Evolutionary conservation across 2,113 vertebrate genomes (phyloP), one percentile per base, ranked within the genome.

Genomic region (Rhineura floridana): DNA sequence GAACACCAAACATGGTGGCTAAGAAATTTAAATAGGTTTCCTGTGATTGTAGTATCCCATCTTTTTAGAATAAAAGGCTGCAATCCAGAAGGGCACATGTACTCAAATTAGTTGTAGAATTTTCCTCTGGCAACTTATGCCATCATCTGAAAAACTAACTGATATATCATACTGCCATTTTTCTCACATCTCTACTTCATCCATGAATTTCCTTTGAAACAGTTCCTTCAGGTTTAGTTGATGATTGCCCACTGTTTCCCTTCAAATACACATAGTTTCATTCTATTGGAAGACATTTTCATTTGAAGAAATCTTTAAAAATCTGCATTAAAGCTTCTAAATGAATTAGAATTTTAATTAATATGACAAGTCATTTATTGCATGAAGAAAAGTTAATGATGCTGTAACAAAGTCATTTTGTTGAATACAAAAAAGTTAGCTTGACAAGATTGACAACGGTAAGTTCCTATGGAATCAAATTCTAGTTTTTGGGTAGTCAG

Each of bases 331-430:
- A 33, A 21, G 63, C 19, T 82, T 81, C 30, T 12, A 87, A 1
- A 25, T 39, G 17, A 87, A 62, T 87, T 44, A 73, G n/a, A 46
- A 76, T 50, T 1, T 42, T 62, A n/a, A 65, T 30, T 30, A 36
- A 13, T 82, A 6, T 48, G 70, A 10, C 13, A 48, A 73, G 42
- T 75, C n/a, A 81, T 87, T 88, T 83, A 76, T 65, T 88, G 62
- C 12, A 15, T 28, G 79, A 46, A 23, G 44, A 11, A 44, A 85
- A 50, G 46, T 72, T 70, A 69, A 86, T 19, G 70, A 65, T 65
- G 21, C 11, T 46, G 46, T 52, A 46, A 15, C 52, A 87, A 30
- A 39, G 9, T 39, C 25, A 13, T 87, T 28, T 87, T 28, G 36
- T 5, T 39, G 21, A 12, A 33, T 73, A 87, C 70, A 73, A 73